Evolutionary conservation across 2,888 invertebrate species (phyloP).

Genomic region (Craniophora ligustri): DNA sequence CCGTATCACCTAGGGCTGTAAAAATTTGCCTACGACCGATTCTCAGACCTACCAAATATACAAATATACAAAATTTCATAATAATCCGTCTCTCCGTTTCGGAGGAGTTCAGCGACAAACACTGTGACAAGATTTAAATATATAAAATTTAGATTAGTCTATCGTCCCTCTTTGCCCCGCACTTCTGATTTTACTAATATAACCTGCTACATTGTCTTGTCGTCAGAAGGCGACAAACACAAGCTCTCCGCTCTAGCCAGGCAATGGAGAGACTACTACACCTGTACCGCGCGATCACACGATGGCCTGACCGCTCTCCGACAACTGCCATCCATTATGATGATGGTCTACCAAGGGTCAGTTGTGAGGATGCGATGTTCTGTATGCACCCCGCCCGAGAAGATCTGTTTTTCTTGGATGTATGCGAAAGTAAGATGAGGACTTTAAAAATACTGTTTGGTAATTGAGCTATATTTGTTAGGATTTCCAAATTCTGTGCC

Average conservation of each 20-base stretch:
- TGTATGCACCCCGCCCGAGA: conserved; percentile 86
- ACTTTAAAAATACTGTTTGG: background rate
- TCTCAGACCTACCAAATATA: too few relatives aligned
- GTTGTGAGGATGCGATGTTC: conserved; percentile 72
- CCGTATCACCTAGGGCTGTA: too few relatives aligned
- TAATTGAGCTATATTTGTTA: too few relatives aligned
- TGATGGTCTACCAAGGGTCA: conserved; percentile 80
- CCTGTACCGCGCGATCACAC: conserved; percentile 75
- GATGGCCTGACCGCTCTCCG: conserved; percentile 62
- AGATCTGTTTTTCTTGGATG: conserved; percentile 70
- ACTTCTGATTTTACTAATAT: too few relatives aligned
- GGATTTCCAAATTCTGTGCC: too few relatives aligned
- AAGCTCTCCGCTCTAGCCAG: conserved; percentile 49
- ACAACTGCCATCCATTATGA: conserved; percentile 68
- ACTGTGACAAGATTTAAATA: too few relatives aligned
- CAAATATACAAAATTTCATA: too few relatives aligned
- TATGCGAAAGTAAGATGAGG: conserved; percentile 73
- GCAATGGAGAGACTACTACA: conserved; percentile 87
- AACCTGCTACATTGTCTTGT: background rate
- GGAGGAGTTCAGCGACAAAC: too few relatives aligned
- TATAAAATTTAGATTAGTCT: too few relatives aligned
- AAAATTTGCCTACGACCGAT: too few relatives aligned
- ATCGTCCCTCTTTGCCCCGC: too few relatives aligned
- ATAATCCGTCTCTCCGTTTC: too few relatives aligned
- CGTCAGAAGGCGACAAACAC: conserved; percentile 52